Percentiles rank a stretch among this genome's conserved stretches.
Conservation (phyloP, 2,888 invertebrate species). For the Margaritifera margaritifera region DNA sequence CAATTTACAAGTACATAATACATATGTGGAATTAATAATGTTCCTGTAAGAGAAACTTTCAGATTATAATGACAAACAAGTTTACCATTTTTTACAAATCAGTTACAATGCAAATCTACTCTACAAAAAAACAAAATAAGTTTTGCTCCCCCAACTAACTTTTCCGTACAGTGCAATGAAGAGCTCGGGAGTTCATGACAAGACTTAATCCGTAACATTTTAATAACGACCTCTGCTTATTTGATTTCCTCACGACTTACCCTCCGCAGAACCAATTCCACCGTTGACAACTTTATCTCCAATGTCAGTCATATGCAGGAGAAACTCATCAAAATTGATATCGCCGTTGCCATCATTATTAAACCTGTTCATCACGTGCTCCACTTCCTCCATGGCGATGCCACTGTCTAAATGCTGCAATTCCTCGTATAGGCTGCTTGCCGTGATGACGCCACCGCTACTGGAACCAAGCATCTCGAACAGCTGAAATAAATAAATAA, state of each 20-base stretch:
- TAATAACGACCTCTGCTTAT: not conserved
- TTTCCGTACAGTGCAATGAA: too few species aligned
- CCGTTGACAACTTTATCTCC: conserved; percentile 26
- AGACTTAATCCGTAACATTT: not conserved
- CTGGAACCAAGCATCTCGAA: conserved; percentile 57
- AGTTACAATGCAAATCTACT: too few species aligned
- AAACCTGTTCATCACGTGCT: conserved; percentile 44
- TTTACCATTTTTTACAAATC: too few species aligned
- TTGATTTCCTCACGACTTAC: not conserved
- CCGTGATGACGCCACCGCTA: conserved; percentile 50
- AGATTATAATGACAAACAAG: too few species aligned
- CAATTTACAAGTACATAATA: too few species aligned
- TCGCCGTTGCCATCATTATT: conserved; percentile 57
- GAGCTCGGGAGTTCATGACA: too few species aligned
- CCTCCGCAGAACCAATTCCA: conserved; percentile 5
- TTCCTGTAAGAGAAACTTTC: too few species aligned
- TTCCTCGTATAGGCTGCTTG: conserved; percentile 48
- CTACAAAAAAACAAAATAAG: too few species aligned
- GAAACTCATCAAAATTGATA: conserved; percentile 62
- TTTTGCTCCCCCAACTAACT: too few species aligned
- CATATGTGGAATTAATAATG: too few species aligned
- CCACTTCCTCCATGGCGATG: conserved; percentile 51
- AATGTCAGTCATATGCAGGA: conserved; percentile 49
- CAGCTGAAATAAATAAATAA: conserved; percentile 30
- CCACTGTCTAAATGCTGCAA: conserved; percentile 51